These are phyloP conservation scores for Bubo blakistoni DNA, from an alignment of 2,113 vertebrate genomes.

Conservation along the genomic window DNA sequence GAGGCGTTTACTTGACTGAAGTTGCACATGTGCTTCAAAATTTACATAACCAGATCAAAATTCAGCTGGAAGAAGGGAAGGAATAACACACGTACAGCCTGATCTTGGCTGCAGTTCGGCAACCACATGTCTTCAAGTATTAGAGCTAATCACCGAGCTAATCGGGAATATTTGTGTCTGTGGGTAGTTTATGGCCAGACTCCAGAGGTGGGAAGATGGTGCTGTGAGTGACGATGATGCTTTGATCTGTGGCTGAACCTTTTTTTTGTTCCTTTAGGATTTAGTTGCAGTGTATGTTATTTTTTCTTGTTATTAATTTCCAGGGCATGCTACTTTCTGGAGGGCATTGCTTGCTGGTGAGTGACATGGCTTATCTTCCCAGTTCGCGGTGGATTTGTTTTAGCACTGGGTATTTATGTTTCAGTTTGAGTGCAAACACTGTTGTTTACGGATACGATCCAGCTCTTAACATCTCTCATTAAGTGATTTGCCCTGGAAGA, in stretches of 20 bases:
- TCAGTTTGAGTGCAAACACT: background rate
- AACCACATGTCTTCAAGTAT: fast-evolving
- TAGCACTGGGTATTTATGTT: background rate
- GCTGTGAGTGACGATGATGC: background rate
- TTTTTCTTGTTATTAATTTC: background rate
- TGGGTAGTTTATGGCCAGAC: background rate
- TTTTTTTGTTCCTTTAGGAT: background rate
- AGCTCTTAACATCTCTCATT: background rate
- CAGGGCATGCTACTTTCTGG: background rate
- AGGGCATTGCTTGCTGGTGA: background rate
- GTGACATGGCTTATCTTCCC: background rate
- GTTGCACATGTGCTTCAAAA: fast-evolving
- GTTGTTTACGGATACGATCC: background rate
- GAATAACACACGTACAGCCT: fast-evolving
- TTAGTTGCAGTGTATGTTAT: background rate
- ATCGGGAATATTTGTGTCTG: fast-evolving
- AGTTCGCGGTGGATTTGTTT: background rate
- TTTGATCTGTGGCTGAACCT: background rate
- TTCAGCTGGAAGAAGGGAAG: background rate
- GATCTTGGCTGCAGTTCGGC: background rate
- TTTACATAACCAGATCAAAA: background rate
- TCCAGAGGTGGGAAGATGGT: background rate
- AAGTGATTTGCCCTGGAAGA: background rate
- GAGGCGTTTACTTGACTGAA: background rate
- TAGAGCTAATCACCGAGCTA: background rate